These are phyloP conservation scores for Schizopygopsis malacanthus DNA, from an alignment of 2,797 vertebrate species.

Conservation along the genomic window DNA sequence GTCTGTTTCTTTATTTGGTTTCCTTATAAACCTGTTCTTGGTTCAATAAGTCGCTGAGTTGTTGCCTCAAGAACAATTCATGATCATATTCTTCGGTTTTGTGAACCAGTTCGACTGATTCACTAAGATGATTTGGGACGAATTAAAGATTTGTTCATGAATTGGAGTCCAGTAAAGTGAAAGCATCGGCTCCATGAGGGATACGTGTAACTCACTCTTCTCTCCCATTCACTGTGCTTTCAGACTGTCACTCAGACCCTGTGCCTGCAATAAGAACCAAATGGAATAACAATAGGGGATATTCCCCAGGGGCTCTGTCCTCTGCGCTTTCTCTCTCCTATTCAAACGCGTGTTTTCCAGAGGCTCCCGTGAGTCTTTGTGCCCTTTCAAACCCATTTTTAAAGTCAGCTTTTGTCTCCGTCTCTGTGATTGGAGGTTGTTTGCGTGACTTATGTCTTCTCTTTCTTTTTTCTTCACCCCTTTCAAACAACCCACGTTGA, in stretches of 20 bases:
- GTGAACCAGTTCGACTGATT: background rate
- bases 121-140: background rate
- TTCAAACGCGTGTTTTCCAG: conserved; percentile 44
- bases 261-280: conserved; percentile 28
- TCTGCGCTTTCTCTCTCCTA: conserved; percentile 4
- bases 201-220: background rate
- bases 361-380: conserved; percentile 10
- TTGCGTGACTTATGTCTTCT: background rate
- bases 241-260: conserved; percentile 10
- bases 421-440: conserved; percentile 26
- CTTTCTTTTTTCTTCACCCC: background rate
- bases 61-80: background rate
- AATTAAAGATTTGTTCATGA: background rate
- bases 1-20: background rate
- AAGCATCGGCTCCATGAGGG: background rate
- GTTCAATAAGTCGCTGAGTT: background rate
- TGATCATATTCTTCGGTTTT: background rate
- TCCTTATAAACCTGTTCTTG: background rate
- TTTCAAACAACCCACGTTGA: background rate
- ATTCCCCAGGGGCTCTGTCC: conserved; percentile 20
- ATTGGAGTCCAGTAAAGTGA: background rate
- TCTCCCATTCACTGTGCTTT: conserved; percentile 16
- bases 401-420: conserved; percentile 37
- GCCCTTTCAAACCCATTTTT: conserved; percentile 41
- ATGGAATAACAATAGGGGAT: conserved; percentile 49